Conservation (phyloP, 2,888 invertebrate species). For the Chorisops tibialis region DNA sequence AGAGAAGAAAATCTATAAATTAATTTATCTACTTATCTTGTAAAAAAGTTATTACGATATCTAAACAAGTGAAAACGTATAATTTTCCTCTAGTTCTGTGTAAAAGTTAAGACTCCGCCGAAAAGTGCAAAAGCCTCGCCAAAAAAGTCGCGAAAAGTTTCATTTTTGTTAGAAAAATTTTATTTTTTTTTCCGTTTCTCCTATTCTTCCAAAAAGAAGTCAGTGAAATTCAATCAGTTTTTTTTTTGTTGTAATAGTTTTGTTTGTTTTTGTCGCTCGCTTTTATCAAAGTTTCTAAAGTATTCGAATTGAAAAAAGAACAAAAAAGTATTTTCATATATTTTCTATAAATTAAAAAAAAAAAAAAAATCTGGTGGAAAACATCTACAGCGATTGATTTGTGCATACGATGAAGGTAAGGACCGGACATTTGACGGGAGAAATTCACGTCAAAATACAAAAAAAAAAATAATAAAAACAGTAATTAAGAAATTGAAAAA, state of each 20-base stretch:
- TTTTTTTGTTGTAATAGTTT: slow-evolving; percentile 21
- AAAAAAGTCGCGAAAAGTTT: slow-evolving; percentile 13
- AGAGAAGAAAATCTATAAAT: slow-evolving; percentile 11
- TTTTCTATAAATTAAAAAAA: slow-evolving; percentile 18
- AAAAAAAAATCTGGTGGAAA: slow-evolving; percentile 28
- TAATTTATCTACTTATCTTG: not conserved
- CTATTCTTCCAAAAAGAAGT: slow-evolving; percentile 4
- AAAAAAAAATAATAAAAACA: slow-evolving; percentile 21
- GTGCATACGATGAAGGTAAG: slow-evolving; percentile 31
- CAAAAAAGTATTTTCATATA: slow-evolving; percentile 20
- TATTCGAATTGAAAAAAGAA: slow-evolving; percentile 1
- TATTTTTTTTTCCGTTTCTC: not conserved
- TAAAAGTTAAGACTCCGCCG: not conserved
- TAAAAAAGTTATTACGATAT: slow-evolving; percentile 19
- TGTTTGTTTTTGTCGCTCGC: slow-evolving; percentile 11
- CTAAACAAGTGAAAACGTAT: not conserved
- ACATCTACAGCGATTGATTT: slow-evolving; percentile 27
- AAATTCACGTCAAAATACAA: slow-evolving; percentile 30
- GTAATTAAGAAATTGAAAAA: not conserved
- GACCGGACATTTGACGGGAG: slow-evolving; percentile 31
- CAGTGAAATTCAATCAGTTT: slow-evolving; percentile 13
- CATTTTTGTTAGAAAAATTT: not conserved
- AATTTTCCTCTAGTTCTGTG: slow-evolving; percentile 6
- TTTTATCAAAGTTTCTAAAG: slow-evolving; percentile 9
- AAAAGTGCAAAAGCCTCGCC: slow-evolving; percentile 26